phyloP scores from a whole-genome alignment of 2,113 vertebrate species.

The Hiodon alosoides region DNA sequence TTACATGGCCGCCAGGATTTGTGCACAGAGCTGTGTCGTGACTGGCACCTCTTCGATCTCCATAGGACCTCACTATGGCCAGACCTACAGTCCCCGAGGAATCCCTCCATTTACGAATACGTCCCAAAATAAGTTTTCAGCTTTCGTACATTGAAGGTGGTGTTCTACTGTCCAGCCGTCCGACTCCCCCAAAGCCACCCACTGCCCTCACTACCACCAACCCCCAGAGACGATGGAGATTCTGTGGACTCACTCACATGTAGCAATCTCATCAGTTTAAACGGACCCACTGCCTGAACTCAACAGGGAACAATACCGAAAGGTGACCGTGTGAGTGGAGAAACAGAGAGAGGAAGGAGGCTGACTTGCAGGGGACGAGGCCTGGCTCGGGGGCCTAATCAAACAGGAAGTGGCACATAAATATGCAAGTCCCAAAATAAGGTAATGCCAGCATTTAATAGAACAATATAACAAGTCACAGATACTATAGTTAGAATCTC shows the following conservation, averaged over 20 bases:
- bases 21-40: background rate
- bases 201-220: background rate
- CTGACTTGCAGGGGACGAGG: slow-evolving; percentile 1
- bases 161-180: too few relatives aligned
- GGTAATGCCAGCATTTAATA: background rate
- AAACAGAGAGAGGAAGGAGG: slow-evolving; percentile 7
- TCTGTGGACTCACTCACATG: background rate
- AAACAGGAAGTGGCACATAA: slow-evolving; percentile 23
- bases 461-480: slow-evolving; percentile 1
- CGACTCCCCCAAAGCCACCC: background rate
- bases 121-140: too few relatives aligned
- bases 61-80: too few relatives aligned
- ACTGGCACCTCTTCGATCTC: background rate
- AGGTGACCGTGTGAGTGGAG: background rate
- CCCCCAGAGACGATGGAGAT: background rate
- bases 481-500: background rate
- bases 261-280: background rate
- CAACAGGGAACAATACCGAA: background rate
- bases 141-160: too few relatives aligned
- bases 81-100: background rate
- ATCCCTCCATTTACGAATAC: background rate
- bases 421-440: slow-evolving; percentile 17
- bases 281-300: background rate
- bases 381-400: slow-evolving; percentile 17
- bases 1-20: background rate